Base-by-base conservation (phyloP, 2,113 vertebrate genomes). In the Ptychochromis oligacanthus region DNA sequence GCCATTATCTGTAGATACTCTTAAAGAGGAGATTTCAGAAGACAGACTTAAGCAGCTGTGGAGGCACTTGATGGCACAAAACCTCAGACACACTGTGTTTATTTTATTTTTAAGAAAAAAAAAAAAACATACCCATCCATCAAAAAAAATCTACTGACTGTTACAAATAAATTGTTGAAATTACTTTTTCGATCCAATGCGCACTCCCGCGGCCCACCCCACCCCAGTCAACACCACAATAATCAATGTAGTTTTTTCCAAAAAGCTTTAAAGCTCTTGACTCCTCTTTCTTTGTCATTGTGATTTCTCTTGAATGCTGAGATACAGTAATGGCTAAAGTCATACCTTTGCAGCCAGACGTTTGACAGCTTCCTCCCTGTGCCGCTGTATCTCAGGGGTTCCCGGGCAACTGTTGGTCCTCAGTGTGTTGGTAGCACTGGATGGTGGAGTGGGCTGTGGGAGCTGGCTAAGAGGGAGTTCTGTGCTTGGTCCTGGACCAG, bases 301-400 rank as follows among this genome's bases (percentile, higher is more conserved):
- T n/a, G 7, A 61, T 78, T 65, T 55, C 24, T 43, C 52, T 55
- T 76, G 5, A 49, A 55, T 52, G 43, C 52, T 28, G 26, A 55
- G 7, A 6, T 18, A 7, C 3, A 38, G 34, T 20, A 9, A 9
- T 20, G 36, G 22, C 7, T 46, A 1, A 38, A 40, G 72, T 67
- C 20, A 6, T 95, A 99, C 98, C 97, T 97, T 98, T 4, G 97
- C 94, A 22, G 98, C 97, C 3, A 99, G 97, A 20, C 93, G 95
- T 87, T 96, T 97, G 82, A 97, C 96, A 1, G 97, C 94, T 80
- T 97, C 97, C 40, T 96, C 97, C 57, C 92, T 81, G 0, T 91
- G 92, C 12, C 89, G 95, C 77, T 94, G 97, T 89, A 92, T 87
- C 77, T 98, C 98, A 1, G 97, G 92, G 85, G 94, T 78, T 38